These are phyloP conservation scores for Hymenochirus boettgeri DNA, from an alignment of 2,113 vertebrate genomes.

Conservation along the genomic window DNA sequence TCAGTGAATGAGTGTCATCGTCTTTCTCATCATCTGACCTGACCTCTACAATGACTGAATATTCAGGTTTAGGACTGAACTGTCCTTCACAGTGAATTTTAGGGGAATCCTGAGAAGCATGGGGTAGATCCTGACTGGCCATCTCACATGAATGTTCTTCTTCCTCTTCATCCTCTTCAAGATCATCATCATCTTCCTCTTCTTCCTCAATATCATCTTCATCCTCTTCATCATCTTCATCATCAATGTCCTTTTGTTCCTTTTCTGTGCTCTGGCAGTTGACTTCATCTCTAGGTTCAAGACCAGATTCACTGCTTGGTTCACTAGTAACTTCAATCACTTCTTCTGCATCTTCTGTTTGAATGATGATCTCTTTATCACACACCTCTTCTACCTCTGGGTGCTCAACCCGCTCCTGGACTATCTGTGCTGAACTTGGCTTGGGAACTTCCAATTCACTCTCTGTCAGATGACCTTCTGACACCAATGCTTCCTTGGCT, in stretches of 20 bases:
- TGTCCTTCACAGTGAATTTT: conserved; percentile 63
- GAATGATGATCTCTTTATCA: conserved; percentile 64
- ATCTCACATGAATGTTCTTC: conserved; percentile 54
- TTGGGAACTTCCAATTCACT: conserved; percentile 50
- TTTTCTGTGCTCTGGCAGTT: conserved; percentile 50
- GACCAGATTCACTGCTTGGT: conserved; percentile 53
- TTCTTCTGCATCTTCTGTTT: conserved; percentile 61
- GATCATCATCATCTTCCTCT: conserved; percentile 54
- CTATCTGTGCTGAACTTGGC: conserved; percentile 46
- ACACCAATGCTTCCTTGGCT: conserved; percentile 58
- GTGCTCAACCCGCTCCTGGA: conserved; percentile 51
- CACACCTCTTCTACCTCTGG: conserved; percentile 59
- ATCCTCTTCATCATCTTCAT: conserved; percentile 55
- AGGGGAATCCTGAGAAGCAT: conserved; percentile 51
- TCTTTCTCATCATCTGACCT: conserved; percentile 77
- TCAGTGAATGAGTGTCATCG: conserved; percentile 77
- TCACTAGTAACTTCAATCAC: conserved; percentile 63
- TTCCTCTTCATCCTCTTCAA: conserved; percentile 60
- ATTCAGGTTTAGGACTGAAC: conserved; percentile 60
- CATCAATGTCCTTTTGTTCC: conserved; percentile 47
- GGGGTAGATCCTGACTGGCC: conserved; percentile 54
- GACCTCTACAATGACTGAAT: conserved; percentile 79
- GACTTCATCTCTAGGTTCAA: conserved; percentile 32
- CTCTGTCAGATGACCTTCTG: conserved; percentile 52
- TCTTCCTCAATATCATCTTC: conserved; percentile 48